Evolutionary conservation across 1,140 invertebrate species (phyloP).

Genomic region (Apolygus lucorum): DNA sequence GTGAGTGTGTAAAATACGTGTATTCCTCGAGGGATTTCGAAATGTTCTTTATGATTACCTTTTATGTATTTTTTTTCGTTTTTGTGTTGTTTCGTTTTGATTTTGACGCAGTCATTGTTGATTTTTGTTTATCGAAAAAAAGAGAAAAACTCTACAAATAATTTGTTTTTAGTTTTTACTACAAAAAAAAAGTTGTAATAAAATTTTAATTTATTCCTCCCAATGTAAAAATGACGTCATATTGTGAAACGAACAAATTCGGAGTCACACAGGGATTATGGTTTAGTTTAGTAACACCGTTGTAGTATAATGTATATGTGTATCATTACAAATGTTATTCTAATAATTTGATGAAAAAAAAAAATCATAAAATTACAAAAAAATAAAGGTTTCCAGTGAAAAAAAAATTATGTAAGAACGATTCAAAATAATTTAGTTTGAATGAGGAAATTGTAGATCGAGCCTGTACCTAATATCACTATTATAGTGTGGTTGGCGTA

Average conservation of each 20-base stretch:
- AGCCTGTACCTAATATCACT: neutral
- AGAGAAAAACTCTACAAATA: too few species aligned
- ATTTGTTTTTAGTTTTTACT: too few species aligned
- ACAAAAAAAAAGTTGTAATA: too few species aligned
- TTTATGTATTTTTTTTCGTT: conserved; percentile 21
- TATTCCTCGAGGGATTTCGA: neutral
- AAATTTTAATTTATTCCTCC: neutral
- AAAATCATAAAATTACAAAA: conserved; percentile 7
- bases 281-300: conserved; percentile 28
- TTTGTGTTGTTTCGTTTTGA: neutral
- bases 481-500: neutral
- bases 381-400: conserved; percentile 1
- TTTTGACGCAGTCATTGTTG: conserved; percentile 27
- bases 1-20: conserved; percentile 24
- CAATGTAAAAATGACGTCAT: neutral
- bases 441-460: neutral
- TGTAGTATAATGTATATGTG: conserved; percentile 26
- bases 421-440: too few species aligned
- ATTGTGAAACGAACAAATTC: conserved; percentile 25
- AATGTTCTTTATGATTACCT: conserved; percentile 9
- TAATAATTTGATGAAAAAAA: neutral
- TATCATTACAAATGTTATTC: conserved; percentile 17
- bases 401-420: neutral
- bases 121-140: too few species aligned
- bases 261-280: conserved; percentile 30